A percentile compares a stretch with the other conserved stretches of the same genome.
Evolutionary conservation across 2,113 vertebrate genomes (phyloP).

Genomic region (Microtus richardsoni): DNA sequence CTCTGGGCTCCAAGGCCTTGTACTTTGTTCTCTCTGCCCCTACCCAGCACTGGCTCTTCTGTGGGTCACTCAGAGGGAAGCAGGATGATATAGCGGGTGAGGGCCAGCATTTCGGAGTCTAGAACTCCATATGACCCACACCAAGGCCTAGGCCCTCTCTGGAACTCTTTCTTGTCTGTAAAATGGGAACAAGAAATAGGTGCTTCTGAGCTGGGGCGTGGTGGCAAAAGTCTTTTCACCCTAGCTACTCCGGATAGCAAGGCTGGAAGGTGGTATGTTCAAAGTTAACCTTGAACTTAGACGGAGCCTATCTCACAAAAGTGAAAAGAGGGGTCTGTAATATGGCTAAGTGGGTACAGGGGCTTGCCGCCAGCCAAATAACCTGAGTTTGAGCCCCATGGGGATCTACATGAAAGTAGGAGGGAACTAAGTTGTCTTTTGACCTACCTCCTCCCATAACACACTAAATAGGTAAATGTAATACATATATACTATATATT

Average conservation of each 20-base stretch:
- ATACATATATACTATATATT: background rate
- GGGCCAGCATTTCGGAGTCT: background rate
- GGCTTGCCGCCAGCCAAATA: background rate
- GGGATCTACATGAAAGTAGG: background rate
- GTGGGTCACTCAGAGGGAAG: background rate
- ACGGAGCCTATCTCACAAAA: background rate
- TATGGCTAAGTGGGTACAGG: background rate
- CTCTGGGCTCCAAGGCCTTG: background rate
- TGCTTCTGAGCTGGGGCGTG: background rate
- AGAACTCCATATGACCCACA: background rate
- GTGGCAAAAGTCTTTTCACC: background rate
- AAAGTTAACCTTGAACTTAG: background rate
- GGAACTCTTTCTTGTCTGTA: background rate
- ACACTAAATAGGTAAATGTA: background rate
- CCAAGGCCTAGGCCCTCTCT: background rate
- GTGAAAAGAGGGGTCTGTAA: background rate
- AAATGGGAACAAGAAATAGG: background rate
- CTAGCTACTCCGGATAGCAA: background rate
- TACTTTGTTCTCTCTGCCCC: background rate
- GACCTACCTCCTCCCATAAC: background rate
- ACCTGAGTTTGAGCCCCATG: background rate
- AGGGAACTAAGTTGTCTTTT: background rate
- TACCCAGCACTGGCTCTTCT: rapidly evolving
- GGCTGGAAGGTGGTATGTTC: background rate
- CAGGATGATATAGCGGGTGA: background rate